phyloP scores from a whole-genome alignment of 1,140 invertebrate genomes.

The Heliothis virescens region DNA sequence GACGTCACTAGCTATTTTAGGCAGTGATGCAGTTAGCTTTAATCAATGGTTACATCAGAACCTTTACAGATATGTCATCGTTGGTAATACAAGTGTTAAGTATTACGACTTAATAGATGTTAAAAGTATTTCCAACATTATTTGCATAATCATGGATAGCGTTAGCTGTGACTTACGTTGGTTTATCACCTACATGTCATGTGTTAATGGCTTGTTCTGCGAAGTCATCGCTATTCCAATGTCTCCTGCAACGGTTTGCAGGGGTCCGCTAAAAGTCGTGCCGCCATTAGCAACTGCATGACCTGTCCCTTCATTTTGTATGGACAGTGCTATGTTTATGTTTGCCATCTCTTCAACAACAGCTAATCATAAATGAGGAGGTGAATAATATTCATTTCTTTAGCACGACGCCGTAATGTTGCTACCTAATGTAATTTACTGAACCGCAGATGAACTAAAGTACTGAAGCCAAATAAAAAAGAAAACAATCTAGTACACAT shows the following conservation, averaged over 20 bases:
- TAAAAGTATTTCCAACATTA: conserved; percentile 10
- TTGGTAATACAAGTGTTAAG: conserved; percentile 18
- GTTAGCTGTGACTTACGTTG: not conserved
- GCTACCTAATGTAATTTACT: conserved; percentile 17
- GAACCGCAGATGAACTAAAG: conserved; percentile 24
- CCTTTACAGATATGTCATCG: conserved; percentile 32
- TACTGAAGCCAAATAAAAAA: conserved; percentile 15
- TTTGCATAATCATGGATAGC: conserved; percentile 15
- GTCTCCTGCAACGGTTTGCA: conserved; percentile 8
- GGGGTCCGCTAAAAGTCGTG: conserved; percentile 17
- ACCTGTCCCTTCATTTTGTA: conserved; percentile 11
- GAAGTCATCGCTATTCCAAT: conserved; percentile 1
- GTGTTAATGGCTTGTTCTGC: not conserved
- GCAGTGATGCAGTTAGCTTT: conserved; percentile 41
- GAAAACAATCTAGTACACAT: conserved; percentile 23
- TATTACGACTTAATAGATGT: conserved; percentile 17
- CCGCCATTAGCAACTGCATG: conserved; percentile 21
- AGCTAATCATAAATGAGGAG: not conserved
- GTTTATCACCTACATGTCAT: not conserved
- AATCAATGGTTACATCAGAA: conserved; percentile 32
- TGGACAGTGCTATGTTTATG: not conserved
- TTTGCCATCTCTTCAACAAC: not conserved
- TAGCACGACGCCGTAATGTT: not conserved
- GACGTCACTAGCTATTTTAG: conserved; percentile 47
- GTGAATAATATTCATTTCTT: not conserved